phyloP scores from a whole-genome alignment of 2,797 vertebrate genomes.

The Sebastes melanostomus region DNA sequence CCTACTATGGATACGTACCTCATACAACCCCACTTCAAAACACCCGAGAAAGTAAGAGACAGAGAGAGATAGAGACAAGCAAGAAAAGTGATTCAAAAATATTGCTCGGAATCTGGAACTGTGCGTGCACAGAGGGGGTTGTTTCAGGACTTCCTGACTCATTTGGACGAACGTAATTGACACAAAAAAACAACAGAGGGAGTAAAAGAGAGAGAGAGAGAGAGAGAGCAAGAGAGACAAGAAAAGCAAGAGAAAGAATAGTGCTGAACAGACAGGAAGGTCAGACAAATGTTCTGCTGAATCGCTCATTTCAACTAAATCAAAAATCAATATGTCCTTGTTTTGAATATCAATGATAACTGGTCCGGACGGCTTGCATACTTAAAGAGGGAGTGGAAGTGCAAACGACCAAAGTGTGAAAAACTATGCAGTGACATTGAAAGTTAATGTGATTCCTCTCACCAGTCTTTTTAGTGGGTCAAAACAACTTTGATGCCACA shows the following conservation, averaged over 20 bases:
- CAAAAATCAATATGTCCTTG: slow-evolving; percentile 73
- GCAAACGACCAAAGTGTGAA: slow-evolving; percentile 29
- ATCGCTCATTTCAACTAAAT: slow-evolving; percentile 61
- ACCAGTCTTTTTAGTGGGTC: not conserved
- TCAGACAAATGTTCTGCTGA: slow-evolving; percentile 67
- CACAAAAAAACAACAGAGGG: not conserved
- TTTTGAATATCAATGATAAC: slow-evolving; percentile 73
- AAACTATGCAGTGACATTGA: slow-evolving; percentile 44
- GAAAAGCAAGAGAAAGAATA: slow-evolving; percentile 16
- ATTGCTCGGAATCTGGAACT: not conserved
- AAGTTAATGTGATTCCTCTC: slow-evolving; percentile 12
- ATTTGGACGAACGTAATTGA: slow-evolving; percentile 1
- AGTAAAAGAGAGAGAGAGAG: slow-evolving; percentile 7
- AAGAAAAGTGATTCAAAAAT: not conserved
- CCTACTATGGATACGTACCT: not conserved
- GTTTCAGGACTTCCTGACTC: slow-evolving; percentile 13
- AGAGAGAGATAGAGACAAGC: not conserved
- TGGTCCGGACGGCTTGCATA: slow-evolving; percentile 39
- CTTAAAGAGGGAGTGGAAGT: slow-evolving; percentile 30
- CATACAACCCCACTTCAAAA: not conserved
- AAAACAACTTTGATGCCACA: not conserved
- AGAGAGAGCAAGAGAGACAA: not conserved
- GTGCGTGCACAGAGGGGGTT: not conserved
- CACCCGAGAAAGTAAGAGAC: not conserved
- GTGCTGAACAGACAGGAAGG: slow-evolving; percentile 58